A percentile compares a stretch with the other conserved stretches of the same genome.
These are phyloP conservation scores for Pangasius djambal DNA, from an alignment of 2,797 vertebrate genomes.

Conservation along the genomic window DNA sequence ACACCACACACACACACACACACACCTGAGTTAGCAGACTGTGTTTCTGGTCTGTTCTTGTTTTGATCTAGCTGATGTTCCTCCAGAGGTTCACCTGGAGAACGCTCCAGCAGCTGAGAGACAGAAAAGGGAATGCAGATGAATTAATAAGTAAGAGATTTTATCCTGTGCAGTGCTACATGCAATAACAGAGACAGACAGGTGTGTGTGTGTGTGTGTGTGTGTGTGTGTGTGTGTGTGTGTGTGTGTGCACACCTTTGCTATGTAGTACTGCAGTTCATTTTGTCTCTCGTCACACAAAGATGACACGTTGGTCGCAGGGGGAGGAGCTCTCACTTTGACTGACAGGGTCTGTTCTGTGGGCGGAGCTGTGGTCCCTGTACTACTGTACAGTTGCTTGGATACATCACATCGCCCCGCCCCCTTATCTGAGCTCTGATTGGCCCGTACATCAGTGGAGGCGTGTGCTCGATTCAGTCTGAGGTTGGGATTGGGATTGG, in stretches of 20 bases:
- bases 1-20: neutral
- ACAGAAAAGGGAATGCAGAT: neutral
- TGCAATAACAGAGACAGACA: neutral
- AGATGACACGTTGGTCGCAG: neutral
- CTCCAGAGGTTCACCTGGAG: conserved; percentile 49
- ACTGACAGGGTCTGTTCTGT: conserved; percentile 12
- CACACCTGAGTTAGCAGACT: neutral
- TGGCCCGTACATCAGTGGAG: neutral
- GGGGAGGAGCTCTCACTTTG: conserved; percentile 5
- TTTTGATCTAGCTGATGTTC: conserved; percentile 33
- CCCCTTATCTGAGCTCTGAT: conserved; percentile 7
- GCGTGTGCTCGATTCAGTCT: neutral
- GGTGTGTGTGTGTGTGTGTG: neutral
- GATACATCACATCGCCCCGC: neutral
- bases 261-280: conserved; percentile 56
- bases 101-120: conserved; percentile 49
- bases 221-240: conserved; percentile 14
- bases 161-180: too few relatives aligned
- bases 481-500: neutral
- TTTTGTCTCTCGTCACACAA: conserved; percentile 40
- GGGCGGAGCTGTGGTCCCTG: conserved; percentile 11
- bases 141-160: neutral
- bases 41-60: neutral
- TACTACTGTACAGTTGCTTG: neutral
- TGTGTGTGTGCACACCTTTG: conserved; percentile 42